phyloP scores from a whole-genome alignment of 2,113 vertebrate species.

The Talpa occidentalis region DNA sequence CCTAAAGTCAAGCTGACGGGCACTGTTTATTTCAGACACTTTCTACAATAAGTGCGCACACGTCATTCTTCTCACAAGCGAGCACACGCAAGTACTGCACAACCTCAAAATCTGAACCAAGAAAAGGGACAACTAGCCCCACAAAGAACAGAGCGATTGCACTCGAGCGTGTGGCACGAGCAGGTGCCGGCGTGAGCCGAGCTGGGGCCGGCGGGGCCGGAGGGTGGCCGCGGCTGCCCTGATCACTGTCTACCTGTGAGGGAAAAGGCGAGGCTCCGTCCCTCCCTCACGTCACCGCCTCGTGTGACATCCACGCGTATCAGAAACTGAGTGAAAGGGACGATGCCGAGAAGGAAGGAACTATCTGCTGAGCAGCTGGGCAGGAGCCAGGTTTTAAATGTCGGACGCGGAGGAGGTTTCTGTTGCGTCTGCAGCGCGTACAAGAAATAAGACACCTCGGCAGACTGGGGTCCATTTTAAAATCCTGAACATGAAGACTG shows the following conservation, averaged over 20 bases:
- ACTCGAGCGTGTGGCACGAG: neutral
- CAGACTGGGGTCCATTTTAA: rapidly evolving
- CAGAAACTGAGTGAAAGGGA: neutral
- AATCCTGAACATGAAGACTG: neutral
- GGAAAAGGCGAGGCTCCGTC: neutral
- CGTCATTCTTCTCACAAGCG: neutral
- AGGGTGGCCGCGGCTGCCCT: neutral
- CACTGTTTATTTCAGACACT: neutral
- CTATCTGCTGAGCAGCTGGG: neutral
- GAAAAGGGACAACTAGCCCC: neutral
- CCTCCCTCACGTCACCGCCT: neutral
- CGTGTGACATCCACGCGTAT: neutral
- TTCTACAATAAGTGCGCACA: neutral
- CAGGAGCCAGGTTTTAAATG: neutral
- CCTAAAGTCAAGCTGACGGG: too few relatives aligned
- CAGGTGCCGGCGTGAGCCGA: neutral
- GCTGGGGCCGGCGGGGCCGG: neutral
- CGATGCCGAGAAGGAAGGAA: neutral
- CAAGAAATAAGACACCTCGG: rapidly evolving
- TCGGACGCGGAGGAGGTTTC: rapidly evolving
- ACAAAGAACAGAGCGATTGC: neutral
- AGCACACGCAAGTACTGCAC: neutral
- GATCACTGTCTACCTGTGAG: neutral
- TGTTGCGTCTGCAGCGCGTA: too few relatives aligned
- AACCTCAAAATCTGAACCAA: neutral